phyloP scores from a whole-genome alignment of 2,888 invertebrate species.

The Plagodis dolabraria region DNA sequence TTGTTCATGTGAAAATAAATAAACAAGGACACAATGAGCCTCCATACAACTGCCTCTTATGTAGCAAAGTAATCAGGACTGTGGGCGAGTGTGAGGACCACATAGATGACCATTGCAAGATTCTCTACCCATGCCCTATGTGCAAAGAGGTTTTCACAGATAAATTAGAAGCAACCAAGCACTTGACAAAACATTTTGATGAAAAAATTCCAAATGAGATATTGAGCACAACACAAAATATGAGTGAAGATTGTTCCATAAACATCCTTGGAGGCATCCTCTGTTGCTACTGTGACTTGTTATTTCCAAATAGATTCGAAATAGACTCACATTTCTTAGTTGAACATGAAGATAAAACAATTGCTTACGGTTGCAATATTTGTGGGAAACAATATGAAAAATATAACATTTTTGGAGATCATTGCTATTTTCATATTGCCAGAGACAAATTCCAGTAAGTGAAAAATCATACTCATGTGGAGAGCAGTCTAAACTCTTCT shows the following conservation, averaged over 20 bases:
- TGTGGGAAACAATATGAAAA: constrained; percentile 83
- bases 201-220: constrained; percentile 42
- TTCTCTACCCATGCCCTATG: constrained; percentile 68
- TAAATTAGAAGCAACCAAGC: constrained; percentile 55
- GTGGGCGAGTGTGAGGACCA: constrained; percentile 65
- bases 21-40: constrained; percentile 49
- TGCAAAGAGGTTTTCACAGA: constrained; percentile 58
- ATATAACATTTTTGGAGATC: constrained; percentile 80
- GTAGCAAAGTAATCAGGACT: constrained; percentile 54
- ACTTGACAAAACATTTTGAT: constrained; percentile 68
- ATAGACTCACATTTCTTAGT: constrained; percentile 81
- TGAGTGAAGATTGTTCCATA: constrained; percentile 47
- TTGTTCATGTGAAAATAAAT: constrained; percentile 57
- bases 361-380: constrained; percentile 83
- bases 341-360: constrained; percentile 64
- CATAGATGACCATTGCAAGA: constrained; percentile 62
- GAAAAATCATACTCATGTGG: not conserved
- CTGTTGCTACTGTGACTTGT: constrained; percentile 80
- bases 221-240: not conserved
- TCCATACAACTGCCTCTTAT: constrained; percentile 65
- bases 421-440: constrained; percentile 82
- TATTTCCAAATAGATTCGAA: constrained; percentile 76
- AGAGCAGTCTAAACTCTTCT: no score
- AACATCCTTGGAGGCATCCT: constrained; percentile 74
- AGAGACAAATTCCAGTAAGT: constrained; percentile 72